Base-by-base conservation (phyloP, 2,113 vertebrate species). In the Nycticebus coucang region DNA sequence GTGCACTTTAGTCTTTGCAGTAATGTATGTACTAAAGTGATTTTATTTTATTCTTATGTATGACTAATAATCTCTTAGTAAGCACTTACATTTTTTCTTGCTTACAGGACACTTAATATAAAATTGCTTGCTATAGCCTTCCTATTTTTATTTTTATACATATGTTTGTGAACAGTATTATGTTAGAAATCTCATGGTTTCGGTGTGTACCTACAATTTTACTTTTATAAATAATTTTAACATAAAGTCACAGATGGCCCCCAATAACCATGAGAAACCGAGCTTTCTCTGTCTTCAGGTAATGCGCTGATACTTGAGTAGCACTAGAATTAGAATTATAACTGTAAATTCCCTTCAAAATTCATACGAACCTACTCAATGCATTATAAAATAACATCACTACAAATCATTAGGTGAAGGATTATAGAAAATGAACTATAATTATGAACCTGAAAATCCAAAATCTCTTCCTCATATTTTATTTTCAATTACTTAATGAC, bases 391-490 rank as follows among this genome's bases (percentile, higher is more conserved):
- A 41, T 37, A 81, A 87, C 21, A 87, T 50, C 14, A 57, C 60
- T 72, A 21, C 9, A 85, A 95, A 62, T 93, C 59, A 83, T 37
- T 18, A 57, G 2, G 7, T n/a, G 7, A 87, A 55, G 4, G 22
- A 69, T 28, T 87, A 26, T 2, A 33, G 66, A 89, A 93, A 95
- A 80, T 4, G 91, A 80, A 64, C 35, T 33, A 68, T 57, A 94
- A 84, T 77, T 95, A 88, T 77, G 94, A 75, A 89, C 45, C 4
- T 87, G 85, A 95, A 95, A 35, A 72, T 89, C 95, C 26, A 77
- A 80, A 92, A 75, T 55, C 57, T 28, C 7, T 9, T 30, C 4
- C 15, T 94, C 22, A 57, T 55, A 82, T 37, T 75, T 93, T 94
- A 66, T 80, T 94, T 86, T 94, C 21, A 83, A 78, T 72, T 71